A percentile compares a stretch with the other conserved stretches of the same genome.
Conservation (phyloP, 2,797 vertebrate species). For the Tolypeutes matacus region DNA sequence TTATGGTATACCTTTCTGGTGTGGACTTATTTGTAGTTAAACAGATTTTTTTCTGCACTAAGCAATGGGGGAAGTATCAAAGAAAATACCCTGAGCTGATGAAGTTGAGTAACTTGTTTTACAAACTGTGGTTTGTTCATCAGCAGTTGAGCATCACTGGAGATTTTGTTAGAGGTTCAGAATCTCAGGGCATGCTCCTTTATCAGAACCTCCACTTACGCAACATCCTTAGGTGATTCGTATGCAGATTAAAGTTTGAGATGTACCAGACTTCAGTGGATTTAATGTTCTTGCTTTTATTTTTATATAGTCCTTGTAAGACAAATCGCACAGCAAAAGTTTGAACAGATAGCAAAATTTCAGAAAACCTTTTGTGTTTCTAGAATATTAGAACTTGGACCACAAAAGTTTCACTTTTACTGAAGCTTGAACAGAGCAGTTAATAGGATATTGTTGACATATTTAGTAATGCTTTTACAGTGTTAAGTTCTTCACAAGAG, state of each 20-base stretch:
- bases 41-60: not conserved
- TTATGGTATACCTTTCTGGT: not conserved
- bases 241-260: not conserved
- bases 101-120: not conserved
- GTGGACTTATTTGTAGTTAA: not conserved
- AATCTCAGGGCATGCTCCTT: not conserved
- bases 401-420: not conserved
- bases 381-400: not conserved
- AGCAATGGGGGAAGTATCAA: not conserved
- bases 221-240: not conserved
- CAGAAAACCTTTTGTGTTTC: not conserved
- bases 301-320: not conserved
- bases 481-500: conserved; percentile 85
- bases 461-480: conserved; percentile 83
- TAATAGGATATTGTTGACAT: conserved; percentile 66
- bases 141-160: too few species aligned
- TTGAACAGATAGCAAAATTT: conserved; percentile 30
- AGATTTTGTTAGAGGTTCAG: not conserved
- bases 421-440: rapidly evolving
- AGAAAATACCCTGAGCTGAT: not conserved
- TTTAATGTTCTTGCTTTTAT: not conserved
- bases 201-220: not conserved
- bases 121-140: not conserved
- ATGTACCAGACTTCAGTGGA: not conserved
- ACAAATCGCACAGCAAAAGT: not conserved